Evolutionary conservation across 2,888 invertebrate species (phyloP).

Genomic region (Drosophila yooni): DNA sequence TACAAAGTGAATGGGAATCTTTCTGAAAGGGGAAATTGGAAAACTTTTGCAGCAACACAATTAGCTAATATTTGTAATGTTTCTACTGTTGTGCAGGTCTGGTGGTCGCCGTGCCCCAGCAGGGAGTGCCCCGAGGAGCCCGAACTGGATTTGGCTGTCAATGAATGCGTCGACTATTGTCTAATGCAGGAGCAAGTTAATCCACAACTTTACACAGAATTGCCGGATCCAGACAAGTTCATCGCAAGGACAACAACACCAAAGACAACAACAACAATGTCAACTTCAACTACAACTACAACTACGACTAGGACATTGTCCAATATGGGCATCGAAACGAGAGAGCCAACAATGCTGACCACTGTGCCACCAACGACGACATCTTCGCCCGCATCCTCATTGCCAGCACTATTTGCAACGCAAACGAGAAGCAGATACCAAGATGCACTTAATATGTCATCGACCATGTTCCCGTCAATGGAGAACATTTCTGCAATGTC

Average conservation of each 20-base stretch:
- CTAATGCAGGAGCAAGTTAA: slow-evolving; percentile 86
- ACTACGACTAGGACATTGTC: slow-evolving; percentile 14
- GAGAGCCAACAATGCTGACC: slow-evolving; percentile 26
- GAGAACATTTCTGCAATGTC: slow-evolving; percentile 66
- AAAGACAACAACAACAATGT: slow-evolving; percentile 31
- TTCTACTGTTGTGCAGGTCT: slow-evolving; percentile 86
- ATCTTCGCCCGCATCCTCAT: slow-evolving; percentile 74
- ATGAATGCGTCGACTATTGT: slow-evolving; percentile 91
- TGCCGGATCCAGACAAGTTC: slow-evolving; percentile 61
- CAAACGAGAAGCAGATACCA: slow-evolving; percentile 81
- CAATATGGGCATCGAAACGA: slow-evolving; percentile 18
- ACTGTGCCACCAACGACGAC: slow-evolving; percentile 63
- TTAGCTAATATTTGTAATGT: slow-evolving; percentile 6
- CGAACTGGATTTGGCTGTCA: slow-evolving; percentile 90
- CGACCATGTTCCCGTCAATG: slow-evolving; percentile 83
- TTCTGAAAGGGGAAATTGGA: neutral
- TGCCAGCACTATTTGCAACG: slow-evolving; percentile 71
- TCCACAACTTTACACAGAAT: slow-evolving; percentile 73
- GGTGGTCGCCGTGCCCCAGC: slow-evolving; percentile 94
- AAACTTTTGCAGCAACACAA: neutral
- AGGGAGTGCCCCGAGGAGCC: slow-evolving; percentile 91
- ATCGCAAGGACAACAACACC: slow-evolving; percentile 64
- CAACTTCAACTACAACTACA: slow-evolving; percentile 16
- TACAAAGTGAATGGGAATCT: neutral
- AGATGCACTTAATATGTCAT: slow-evolving; percentile 84